phyloP scores from a whole-genome alignment of 2,888 invertebrate species.

The Melipona bicolor region DNA sequence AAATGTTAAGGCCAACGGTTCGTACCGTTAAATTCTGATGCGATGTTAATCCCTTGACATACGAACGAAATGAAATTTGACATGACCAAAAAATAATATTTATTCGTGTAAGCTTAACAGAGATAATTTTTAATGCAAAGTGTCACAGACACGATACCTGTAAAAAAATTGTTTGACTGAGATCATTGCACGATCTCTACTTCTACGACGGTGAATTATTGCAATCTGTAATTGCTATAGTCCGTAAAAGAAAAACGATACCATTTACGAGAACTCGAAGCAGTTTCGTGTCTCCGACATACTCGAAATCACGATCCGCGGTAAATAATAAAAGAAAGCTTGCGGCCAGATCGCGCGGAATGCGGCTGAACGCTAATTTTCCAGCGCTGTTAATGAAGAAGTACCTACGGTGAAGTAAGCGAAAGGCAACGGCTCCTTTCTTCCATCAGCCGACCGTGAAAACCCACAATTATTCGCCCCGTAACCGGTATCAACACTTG shows the following conservation, averaged over 20 bases:
- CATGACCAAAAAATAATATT: no score
- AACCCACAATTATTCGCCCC: conserved; percentile 50
- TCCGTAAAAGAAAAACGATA: background rate
- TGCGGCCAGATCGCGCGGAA: conserved; percentile 19
- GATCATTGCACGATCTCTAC: background rate
- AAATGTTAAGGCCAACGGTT: no score
- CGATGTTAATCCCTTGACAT: no score
- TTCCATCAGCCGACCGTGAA: conserved; percentile 50
- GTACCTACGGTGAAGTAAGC: conserved; percentile 41
- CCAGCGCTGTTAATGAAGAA: conserved; percentile 49
- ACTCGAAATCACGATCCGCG: background rate
- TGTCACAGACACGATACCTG: no score
- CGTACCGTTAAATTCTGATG: no score
- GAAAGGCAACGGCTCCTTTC: conserved; percentile 50
- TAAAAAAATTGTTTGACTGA: no score
- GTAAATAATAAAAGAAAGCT: background rate
- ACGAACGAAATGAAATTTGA: no score
- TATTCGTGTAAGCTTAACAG: no score
- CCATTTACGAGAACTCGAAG: background rate
- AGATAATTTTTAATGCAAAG: no score
- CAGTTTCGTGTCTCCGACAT: background rate
- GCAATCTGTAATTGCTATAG: background rate
- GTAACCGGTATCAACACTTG: conserved; percentile 59
- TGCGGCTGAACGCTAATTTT: background rate
- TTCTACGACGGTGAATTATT: background rate